A percentile compares a stretch with the other conserved stretches of the same genome.
These are phyloP conservation scores for Mesorhabditis spiculigera DNA, from an alignment of 2,888 invertebrate genomes.

Conservation along the genomic window DNA sequence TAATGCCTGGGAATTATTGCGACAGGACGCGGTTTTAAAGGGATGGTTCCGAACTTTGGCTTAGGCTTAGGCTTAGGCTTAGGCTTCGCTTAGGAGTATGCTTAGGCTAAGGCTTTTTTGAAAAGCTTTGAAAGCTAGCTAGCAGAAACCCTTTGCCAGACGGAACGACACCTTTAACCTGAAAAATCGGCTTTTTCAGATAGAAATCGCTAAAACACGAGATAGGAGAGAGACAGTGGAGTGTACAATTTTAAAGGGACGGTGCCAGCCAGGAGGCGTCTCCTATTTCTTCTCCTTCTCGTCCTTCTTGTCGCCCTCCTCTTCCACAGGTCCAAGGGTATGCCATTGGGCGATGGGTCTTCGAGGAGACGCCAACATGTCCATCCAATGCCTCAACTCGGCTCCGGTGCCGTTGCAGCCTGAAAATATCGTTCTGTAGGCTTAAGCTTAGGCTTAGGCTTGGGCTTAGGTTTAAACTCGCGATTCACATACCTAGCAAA, in stretches of 20 bases:
- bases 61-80: too few species aligned
- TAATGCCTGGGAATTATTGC: too few species aligned
- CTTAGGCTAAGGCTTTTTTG: too few species aligned
- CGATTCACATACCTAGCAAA: conserved; percentile 71
- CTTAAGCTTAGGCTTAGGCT: not conserved
- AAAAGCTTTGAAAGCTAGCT: too few species aligned
- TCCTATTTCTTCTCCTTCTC: conserved; percentile 19
- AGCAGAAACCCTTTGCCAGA: too few species aligned
- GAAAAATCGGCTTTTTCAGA: not conserved
- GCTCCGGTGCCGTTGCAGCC: conserved; percentile 67
- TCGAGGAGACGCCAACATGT: conserved; percentile 97
- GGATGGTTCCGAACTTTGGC: too few species aligned
- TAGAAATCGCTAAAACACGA: conserved; percentile 6
- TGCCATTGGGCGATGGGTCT: conserved; percentile 99
- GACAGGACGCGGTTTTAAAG: too few species aligned
- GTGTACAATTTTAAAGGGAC: not conserved
- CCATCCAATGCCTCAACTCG: conserved; percentile 96
- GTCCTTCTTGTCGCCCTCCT: conserved; percentile 60
- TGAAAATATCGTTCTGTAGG: not conserved
- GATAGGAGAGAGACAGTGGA: not conserved
- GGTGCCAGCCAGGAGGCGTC: not conserved
- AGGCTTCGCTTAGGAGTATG: too few species aligned
- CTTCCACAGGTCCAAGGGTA: conserved; percentile 94
- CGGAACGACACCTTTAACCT: too few species aligned
- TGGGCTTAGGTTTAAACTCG: not conserved